phyloP scores from a whole-genome alignment of 2,113 vertebrate genomes.

The Epinephelus lanceolatus region DNA sequence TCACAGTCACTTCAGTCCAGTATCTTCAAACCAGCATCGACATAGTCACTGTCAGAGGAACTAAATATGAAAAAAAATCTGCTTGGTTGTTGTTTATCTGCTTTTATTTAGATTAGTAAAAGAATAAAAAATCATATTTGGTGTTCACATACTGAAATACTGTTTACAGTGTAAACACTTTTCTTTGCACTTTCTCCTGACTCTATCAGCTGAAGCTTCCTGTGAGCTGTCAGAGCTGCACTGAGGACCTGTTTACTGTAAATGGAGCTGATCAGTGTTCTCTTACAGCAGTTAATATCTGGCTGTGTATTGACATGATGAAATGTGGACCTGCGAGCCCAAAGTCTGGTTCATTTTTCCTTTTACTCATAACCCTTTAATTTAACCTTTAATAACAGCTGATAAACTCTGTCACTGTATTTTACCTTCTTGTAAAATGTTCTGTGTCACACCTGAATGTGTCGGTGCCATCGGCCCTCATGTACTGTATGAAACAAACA shows the following conservation, averaged over 20 bases:
- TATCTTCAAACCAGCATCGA: too few species aligned
- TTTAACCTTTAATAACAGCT: not conserved
- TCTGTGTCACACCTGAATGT: not conserved
- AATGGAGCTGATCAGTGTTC: not conserved
- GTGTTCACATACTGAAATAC: not conserved
- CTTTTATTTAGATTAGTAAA: too few species aligned
- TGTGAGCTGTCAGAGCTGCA: constrained; percentile 4
- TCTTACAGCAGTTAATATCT: not conserved
- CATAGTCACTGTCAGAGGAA: too few species aligned
- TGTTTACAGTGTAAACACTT: not conserved
- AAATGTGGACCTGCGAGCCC: not conserved
- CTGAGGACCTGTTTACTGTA: constrained; percentile 2
- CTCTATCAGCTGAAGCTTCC: not conserved
- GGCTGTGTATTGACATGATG: not conserved
- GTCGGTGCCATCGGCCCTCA: too few species aligned
- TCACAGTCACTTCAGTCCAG: too few species aligned
- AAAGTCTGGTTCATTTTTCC: not conserved
- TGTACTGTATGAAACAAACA: too few species aligned
- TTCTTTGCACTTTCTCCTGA: not conserved
- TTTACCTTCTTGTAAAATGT: not conserved
- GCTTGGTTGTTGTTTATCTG: too few species aligned
- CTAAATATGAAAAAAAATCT: too few species aligned
- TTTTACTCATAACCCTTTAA: not conserved
- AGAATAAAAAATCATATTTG: not conserved
- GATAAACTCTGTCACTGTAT: not conserved